Conservation (phyloP, 2,888 invertebrate species). For the Agonopterix heracliana region DNA sequence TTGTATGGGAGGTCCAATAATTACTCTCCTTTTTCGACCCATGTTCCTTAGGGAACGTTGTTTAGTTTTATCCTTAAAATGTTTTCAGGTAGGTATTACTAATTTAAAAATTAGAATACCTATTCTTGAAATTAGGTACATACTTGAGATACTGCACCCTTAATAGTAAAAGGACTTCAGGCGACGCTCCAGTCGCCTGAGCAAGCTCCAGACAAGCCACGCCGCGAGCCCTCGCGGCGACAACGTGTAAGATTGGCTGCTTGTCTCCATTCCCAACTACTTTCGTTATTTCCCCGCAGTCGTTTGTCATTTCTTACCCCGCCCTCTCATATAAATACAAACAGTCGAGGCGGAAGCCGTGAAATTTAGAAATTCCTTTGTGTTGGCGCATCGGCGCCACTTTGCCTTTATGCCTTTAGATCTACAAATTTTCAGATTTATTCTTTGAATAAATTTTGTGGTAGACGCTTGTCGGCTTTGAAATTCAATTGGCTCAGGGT, state of each 20-base stretch:
- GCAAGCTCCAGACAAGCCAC: background rate
- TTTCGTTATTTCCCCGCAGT: conserved; percentile 40
- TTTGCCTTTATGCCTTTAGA: conserved; percentile 70
- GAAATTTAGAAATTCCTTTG: conserved; percentile 76
- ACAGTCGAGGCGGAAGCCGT: conserved; percentile 71
- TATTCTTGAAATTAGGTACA: no score
- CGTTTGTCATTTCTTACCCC: conserved; percentile 70
- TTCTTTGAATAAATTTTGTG: conserved; percentile 76
- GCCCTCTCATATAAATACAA: conserved; percentile 69
- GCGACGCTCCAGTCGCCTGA: background rate
- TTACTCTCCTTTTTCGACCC: no score
- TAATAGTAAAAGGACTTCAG: no score
- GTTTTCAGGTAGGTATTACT: no score
- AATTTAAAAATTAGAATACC: no score
- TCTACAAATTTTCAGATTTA: conserved; percentile 76
- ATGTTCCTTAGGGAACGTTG: no score
- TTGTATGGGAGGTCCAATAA: no score
- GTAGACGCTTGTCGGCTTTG: conserved; percentile 72
- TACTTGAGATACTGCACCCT: no score
- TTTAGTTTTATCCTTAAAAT: no score
- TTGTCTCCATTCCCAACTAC: conserved; percentile 17
- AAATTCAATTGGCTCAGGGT: conserved; percentile 73
- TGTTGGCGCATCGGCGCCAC: conserved; percentile 68
- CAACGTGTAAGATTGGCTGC: conserved; percentile 34
- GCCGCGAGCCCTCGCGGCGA: conserved; percentile 15